Percentiles rank a stretch among this genome's conserved stretches.
Conservation (phyloP, 2,113 vertebrate genomes). For the Telmatochromis sp. region DNA sequence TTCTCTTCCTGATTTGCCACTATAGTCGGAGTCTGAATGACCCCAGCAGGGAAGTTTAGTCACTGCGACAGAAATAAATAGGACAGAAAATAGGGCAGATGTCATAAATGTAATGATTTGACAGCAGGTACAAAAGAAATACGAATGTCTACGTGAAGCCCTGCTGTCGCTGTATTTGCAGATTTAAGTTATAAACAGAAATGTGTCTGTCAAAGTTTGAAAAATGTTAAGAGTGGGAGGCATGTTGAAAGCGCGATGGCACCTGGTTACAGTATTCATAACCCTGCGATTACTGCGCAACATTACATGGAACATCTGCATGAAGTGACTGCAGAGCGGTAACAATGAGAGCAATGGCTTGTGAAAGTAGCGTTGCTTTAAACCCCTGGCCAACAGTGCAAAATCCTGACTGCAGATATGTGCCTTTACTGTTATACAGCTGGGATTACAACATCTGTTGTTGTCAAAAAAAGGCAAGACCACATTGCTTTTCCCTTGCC, state of each 20-base stretch:
- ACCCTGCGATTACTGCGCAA: slow-evolving; percentile 26
- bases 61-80: not conserved
- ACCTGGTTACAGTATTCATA: slow-evolving; percentile 23
- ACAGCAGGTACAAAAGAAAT: not conserved
- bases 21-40: not conserved
- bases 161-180: not conserved
- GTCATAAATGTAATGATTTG: not conserved
- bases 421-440: slow-evolving; percentile 9
- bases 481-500: slow-evolving; percentile 20
- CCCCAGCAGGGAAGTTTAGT: not conserved
- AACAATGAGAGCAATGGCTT: slow-evolving; percentile 51
- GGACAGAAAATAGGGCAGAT: not conserved
- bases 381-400: slow-evolving; percentile 34
- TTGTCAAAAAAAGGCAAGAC: slow-evolving; percentile 14
- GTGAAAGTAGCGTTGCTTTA: slow-evolving; percentile 45
- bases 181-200: not conserved
- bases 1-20: not conserved
- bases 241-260: not conserved
- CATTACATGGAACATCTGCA: slow-evolving; percentile 37
- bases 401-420: slow-evolving; percentile 17
- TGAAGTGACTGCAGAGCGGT: slow-evolving; percentile 4
- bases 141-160: not conserved
- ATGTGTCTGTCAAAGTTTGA: not conserved
- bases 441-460: slow-evolving; percentile 57
- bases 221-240: not conserved